A percentile compares a stretch with the other conserved stretches of the same genome.
Evolutionary conservation across 2,113 vertebrate species (phyloP).

Genomic region (Bothrops jararaca): DNA sequence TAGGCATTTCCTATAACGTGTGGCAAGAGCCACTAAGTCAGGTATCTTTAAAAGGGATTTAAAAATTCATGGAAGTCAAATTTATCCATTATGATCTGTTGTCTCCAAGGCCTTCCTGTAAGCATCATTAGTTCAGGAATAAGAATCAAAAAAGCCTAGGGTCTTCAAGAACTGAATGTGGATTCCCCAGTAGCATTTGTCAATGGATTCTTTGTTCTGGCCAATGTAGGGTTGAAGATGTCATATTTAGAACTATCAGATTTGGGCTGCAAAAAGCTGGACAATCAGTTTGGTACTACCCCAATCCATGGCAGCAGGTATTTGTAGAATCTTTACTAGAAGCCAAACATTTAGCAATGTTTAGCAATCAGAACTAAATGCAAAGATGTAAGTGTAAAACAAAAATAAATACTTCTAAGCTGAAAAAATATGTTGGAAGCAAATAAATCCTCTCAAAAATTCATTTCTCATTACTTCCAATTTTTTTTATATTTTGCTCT

Average conservation of each 20-base stretch:
- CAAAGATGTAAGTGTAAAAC: neutral
- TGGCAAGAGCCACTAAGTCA: neutral
- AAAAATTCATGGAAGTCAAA: neutral
- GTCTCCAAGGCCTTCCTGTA: neutral
- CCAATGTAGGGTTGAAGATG: neutral
- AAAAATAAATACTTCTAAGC: neutral
- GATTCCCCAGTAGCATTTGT: neutral
- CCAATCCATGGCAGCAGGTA: neutral
- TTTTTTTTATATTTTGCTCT: neutral
- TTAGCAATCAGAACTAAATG: neutral
- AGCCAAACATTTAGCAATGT: neutral
- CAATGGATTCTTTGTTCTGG: neutral
- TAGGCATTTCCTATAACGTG: neutral
- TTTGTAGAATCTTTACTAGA: neutral
- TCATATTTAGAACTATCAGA: neutral
- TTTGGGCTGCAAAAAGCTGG: neutral
- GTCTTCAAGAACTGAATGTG: neutral
- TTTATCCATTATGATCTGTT: neutral
- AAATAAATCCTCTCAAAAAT: neutral
- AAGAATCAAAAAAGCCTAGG: neutral
- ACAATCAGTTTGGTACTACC: neutral
- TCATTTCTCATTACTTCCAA: neutral
- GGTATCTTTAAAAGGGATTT: neutral
- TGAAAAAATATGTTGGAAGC: neutral
- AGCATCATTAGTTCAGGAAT: neutral